These are phyloP conservation scores for Magallana nippona DNA, from an alignment of 2,888 invertebrate genomes.

Conservation along the genomic window DNA sequence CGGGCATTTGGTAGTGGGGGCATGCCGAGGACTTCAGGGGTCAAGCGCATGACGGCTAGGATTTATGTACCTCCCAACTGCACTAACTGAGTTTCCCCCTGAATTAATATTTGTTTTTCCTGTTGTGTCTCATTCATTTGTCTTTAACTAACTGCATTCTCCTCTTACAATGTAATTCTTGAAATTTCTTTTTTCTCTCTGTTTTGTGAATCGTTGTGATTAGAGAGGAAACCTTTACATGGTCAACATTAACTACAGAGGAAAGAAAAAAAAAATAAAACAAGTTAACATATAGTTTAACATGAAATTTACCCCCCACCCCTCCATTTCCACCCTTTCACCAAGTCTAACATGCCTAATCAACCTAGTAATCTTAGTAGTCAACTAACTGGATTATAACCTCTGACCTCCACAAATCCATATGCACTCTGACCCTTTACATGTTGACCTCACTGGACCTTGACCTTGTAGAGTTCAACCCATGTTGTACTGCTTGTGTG, in stretches of 20 bases:
- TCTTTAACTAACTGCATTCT: conserved; percentile 23
- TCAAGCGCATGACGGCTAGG: conserved; percentile 3
- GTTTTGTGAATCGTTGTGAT: conserved; percentile 25
- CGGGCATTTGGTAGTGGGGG: background rate
- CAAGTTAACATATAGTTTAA: background rate
- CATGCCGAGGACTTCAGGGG: conserved; percentile 21
- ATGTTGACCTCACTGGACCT: conserved; percentile 26
- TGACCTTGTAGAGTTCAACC: conserved; percentile 31
- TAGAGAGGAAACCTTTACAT: conserved; percentile 15
- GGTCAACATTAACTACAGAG: background rate
- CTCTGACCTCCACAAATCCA: conserved; percentile 21
- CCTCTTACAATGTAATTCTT: background rate
- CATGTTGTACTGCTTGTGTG: conserved; percentile 34
- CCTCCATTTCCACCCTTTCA: background rate
- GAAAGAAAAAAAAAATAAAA: background rate
- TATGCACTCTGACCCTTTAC: conserved; percentile 15
- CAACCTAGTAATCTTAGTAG: conserved; percentile 4
- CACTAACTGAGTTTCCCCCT: conserved; percentile 23
- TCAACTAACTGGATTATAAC: background rate
- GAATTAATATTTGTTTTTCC: conserved; percentile 28
- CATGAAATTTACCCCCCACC: background rate
- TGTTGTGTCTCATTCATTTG: conserved; percentile 32
- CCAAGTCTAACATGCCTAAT: conserved; percentile 10
- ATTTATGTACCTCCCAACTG: conserved; percentile 19
- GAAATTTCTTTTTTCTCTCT: background rate